Conservation (phyloP, 2,797 vertebrate species). For the Geotrypetes seraphini region DNA sequence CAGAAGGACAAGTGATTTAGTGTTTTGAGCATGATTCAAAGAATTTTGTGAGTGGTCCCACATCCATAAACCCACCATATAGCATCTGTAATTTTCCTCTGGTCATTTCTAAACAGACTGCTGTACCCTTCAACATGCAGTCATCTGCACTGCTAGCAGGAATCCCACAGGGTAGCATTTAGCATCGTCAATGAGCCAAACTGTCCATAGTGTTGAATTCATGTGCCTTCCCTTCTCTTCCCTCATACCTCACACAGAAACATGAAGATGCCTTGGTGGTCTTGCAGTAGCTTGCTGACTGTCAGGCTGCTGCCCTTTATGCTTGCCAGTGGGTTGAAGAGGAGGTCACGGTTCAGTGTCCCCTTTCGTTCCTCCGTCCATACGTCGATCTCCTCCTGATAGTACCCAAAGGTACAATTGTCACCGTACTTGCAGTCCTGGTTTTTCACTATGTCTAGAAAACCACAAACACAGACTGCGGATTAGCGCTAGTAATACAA, state of each 20-base stretch:
- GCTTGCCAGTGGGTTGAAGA: constrained; percentile 75
- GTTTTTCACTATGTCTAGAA: constrained; percentile 91
- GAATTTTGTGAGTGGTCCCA: no score
- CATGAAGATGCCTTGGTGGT: constrained; percentile 68
- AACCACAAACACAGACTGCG: constrained; percentile 41
- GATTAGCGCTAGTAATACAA: constrained; percentile 39
- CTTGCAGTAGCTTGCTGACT: constrained; percentile 62
- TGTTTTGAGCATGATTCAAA: no score
- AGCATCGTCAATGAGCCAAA: no score
- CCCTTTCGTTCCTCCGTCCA: constrained; percentile 98
- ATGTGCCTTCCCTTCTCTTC: neutral
- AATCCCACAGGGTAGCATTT: no score
- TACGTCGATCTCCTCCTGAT: constrained; percentile 97
- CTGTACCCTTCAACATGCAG: no score
- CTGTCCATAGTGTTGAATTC: no score
- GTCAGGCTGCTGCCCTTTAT: constrained; percentile 57
- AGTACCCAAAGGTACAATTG: constrained; percentile 98
- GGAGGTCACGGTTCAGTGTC: constrained; percentile 87
- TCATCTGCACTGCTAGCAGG: no score
- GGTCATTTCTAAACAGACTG: no score
- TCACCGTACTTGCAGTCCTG: constrained; percentile 98
- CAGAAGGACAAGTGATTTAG: no score
- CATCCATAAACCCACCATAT: no score
- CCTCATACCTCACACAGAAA: constrained; percentile 65
- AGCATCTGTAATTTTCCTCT: no score